These are phyloP conservation scores for Buceros bicornis DNA, from an alignment of 2,797 vertebrate genomes.

Conservation along the genomic window DNA sequence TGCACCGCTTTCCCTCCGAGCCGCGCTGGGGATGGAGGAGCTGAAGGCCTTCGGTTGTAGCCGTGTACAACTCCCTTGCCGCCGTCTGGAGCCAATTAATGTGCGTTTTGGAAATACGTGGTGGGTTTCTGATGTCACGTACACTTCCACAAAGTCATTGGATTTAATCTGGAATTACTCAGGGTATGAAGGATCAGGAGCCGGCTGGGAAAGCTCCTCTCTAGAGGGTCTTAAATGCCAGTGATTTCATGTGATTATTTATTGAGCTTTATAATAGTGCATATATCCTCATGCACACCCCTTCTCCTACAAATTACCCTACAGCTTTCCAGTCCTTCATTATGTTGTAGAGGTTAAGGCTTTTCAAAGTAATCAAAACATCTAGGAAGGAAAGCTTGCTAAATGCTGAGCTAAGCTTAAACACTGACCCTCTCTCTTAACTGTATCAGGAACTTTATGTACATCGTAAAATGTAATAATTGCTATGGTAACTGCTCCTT, in stretches of 20 bases:
- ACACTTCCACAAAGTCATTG: slow-evolving; percentile 9
- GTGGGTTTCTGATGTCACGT: slow-evolving; percentile 36
- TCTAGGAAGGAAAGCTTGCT: slow-evolving; percentile 65
- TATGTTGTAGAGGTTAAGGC: slow-evolving; percentile 54
- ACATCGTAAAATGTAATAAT: slow-evolving; percentile 75
- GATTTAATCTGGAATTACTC: slow-evolving; percentile 61
- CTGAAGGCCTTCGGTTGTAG: not conserved
- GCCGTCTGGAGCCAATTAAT: slow-evolving; percentile 45
- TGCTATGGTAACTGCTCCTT: slow-evolving; percentile 69
- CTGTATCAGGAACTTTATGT: slow-evolving; percentile 64
- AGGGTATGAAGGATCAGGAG: slow-evolving; percentile 41
- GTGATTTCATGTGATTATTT: slow-evolving; percentile 61
- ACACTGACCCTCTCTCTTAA: slow-evolving; percentile 68
- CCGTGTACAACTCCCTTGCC: not conserved
- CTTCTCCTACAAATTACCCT: slow-evolving; percentile 39
- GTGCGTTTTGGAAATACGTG: not conserved
- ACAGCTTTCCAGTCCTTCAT: slow-evolving; percentile 32
- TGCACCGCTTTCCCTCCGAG: not conserved
- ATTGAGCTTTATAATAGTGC: slow-evolving; percentile 58
- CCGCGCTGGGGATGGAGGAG: not conserved
- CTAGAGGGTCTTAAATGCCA: slow-evolving; percentile 62
- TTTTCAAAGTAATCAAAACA: slow-evolving; percentile 54
- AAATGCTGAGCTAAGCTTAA: slow-evolving; percentile 73
- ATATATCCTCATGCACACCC: slow-evolving; percentile 5
- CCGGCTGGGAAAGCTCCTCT: slow-evolving; percentile 34